Base-by-base conservation (phyloP, 2,797 vertebrate species). In the Thaleichthys pacificus region DNA sequence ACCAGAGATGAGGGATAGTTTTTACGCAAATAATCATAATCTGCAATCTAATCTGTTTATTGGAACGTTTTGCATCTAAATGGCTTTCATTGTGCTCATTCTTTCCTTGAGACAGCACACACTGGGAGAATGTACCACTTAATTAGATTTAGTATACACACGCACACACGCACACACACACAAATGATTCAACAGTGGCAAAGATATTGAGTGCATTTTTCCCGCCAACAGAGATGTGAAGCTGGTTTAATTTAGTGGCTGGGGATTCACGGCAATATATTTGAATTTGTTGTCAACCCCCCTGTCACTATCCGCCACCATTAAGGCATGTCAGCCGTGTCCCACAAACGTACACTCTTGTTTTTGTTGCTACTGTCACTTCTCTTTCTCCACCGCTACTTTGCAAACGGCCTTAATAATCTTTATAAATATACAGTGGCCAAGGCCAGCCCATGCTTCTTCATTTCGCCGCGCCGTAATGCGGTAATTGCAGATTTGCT, bases 11-110 rank as follows among this genome's bases (percentile, higher is more conserved):
- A 90, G 75, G n/a, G 57, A 89, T 87, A 35, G 79, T 76, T 84
- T 90, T 88, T 82, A 80, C 73, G 75, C 77, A 85, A 89, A 87
- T 83, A 79, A 83, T 86, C 82, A 88, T 87, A 84, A 88, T 89
- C 73, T 88, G 78, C 80, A 76, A 69, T 86, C 65, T 81, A 82
- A 90, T 91, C 78, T 87, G 72, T 90, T 89, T 89, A 85, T 87
- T 77, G 71, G 72, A 84, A 84, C 73, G 74, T 83, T 81, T 80
- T 87, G 82, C 86, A 85, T 88, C 73, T 84, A 82, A 87, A 87
- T 87, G 78, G 60, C 66, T 85, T 85, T 75, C 76, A 81, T 75
- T 77, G 74, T 84, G 80, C 81, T 88, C 69, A 70, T 87, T 89
- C 64, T 76, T 73, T 84, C 72, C 72, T 69, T 69, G 64, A 82